These are phyloP conservation scores for Monopterus albus DNA, from an alignment of 2,113 vertebrate genomes.

Conservation along the genomic window DNA sequence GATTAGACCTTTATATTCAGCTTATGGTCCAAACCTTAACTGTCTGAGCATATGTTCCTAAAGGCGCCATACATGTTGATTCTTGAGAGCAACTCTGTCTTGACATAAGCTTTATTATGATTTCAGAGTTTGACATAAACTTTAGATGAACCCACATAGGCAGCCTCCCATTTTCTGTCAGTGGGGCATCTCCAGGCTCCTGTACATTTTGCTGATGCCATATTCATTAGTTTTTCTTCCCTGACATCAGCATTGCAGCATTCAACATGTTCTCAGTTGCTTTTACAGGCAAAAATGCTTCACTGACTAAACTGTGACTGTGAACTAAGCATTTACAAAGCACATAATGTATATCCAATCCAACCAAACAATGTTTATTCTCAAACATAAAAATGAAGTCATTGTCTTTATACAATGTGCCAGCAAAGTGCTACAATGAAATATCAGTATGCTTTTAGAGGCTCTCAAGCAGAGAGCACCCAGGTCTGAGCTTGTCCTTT, in stretches of 20 bases:
- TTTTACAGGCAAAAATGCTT: constrained; percentile 1
- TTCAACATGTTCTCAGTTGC: background rate
- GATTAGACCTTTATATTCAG: background rate
- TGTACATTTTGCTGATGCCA: background rate
- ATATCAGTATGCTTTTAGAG: constrained; percentile 44
- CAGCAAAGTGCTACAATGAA: constrained; percentile 39
- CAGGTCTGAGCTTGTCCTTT: constrained; percentile 73
- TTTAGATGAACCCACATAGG: background rate
- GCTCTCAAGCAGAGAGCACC: constrained; percentile 59
- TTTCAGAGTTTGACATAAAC: constrained; percentile 13
- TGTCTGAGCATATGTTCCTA: background rate
- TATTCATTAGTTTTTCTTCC: background rate
- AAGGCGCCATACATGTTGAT: constrained; percentile 10
- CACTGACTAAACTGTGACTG: background rate
- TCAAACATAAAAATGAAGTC: constrained; percentile 16
- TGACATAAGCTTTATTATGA: background rate
- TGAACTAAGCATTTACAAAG: constrained; percentile 1
- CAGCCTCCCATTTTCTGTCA: constrained; percentile 11
- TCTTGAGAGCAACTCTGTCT: constrained; percentile 9
- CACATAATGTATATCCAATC: background rate
- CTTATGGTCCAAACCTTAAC: background rate
- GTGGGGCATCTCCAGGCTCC: background rate
- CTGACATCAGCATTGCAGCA: background rate
- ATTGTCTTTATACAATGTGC: constrained; percentile 17
- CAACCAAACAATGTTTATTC: constrained; percentile 28